Evolutionary conservation across 2,888 invertebrate genomes (phyloP).

Genomic region (Noctua fimbriata): DNA sequence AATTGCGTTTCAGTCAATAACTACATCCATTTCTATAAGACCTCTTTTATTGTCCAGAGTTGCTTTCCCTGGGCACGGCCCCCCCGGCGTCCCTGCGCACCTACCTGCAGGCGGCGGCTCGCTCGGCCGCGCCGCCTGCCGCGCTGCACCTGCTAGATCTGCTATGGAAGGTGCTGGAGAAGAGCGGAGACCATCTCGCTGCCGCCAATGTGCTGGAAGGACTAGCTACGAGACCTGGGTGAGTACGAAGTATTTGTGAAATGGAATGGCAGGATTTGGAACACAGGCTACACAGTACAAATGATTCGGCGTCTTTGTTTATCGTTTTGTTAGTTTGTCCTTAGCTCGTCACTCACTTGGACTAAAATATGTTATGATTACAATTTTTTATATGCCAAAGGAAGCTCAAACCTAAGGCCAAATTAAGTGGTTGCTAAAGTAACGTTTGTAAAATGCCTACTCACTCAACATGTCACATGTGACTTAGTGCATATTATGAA

Average conservation of each 20-base stretch:
- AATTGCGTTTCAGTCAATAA: not conserved
- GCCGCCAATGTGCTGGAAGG: conserved; percentile 97
- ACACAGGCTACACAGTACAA: not conserved
- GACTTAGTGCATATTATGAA: too few species aligned
- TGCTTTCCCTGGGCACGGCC: conserved; percentile 91
- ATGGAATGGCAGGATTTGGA: not conserved
- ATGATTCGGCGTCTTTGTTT: not conserved
- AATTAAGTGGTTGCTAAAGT: not conserved
- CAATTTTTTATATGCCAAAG: not conserved
- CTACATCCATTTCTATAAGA: not conserved
- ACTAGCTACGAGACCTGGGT: conserved; percentile 94
- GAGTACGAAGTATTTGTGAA: conserved; percentile 57
- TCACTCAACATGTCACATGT: not conserved
- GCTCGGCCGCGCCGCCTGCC: conserved; percentile 90
- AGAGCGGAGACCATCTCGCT: conserved; percentile 96
- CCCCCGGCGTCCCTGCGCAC: conserved; percentile 94
- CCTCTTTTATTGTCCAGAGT: conserved; percentile 82
- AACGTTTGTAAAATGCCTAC: not conserved
- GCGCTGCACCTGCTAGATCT: conserved; percentile 93
- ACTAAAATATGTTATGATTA: not conserved
- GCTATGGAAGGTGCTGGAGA: conserved; percentile 99
- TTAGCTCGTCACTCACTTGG: not conserved
- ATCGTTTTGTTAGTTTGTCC: not conserved
- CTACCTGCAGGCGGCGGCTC: conserved; percentile 92
- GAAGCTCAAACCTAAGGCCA: not conserved